phyloP scores from a whole-genome alignment of 2,888 invertebrate genomes.

The Pemphredon lugubris region DNA sequence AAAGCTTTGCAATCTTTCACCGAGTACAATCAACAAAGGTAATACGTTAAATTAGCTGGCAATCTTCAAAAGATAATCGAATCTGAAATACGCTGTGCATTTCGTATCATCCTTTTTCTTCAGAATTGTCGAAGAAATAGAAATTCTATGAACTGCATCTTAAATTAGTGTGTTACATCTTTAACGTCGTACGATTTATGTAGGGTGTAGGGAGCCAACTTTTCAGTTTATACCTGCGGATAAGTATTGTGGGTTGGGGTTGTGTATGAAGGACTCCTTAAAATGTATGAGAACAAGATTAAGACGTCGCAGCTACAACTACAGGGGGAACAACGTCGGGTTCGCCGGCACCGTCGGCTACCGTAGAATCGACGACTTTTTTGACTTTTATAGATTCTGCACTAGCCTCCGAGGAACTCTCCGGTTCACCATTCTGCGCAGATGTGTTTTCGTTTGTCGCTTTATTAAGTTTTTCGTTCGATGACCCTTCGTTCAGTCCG shows the following conservation, averaged over 20 bases:
- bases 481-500: conserved; percentile 72
- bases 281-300: conserved; percentile 74
- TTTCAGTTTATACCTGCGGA: conserved; percentile 75
- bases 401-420: conserved; percentile 67
- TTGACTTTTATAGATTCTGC: conserved; percentile 77
- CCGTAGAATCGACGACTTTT: conserved; percentile 76
- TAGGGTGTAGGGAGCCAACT: conserved; percentile 68
- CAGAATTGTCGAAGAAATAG: conserved; percentile 71
- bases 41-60: conserved; percentile 24
- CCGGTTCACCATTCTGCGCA: conserved; percentile 73
- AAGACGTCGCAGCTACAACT: conserved; percentile 79
- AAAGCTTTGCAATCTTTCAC: conserved; percentile 4
- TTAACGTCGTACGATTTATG: conserved; percentile 75
- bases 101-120: conserved; percentile 65
- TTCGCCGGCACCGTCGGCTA: conserved; percentile 77
- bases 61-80: conserved; percentile 71
- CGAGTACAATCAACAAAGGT: conserved; percentile 25
- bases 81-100: conserved; percentile 72
- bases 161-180: conserved; percentile 75
- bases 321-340: conserved; percentile 78
- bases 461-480: conserved; percentile 60
- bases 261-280: conserved; percentile 75
- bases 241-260: conserved; percentile 77
- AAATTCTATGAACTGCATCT: conserved; percentile 75
- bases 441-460: conserved; percentile 59